Conservation (phyloP, 2,797 vertebrate genomes). For the Hippocampus kuda region DNA sequence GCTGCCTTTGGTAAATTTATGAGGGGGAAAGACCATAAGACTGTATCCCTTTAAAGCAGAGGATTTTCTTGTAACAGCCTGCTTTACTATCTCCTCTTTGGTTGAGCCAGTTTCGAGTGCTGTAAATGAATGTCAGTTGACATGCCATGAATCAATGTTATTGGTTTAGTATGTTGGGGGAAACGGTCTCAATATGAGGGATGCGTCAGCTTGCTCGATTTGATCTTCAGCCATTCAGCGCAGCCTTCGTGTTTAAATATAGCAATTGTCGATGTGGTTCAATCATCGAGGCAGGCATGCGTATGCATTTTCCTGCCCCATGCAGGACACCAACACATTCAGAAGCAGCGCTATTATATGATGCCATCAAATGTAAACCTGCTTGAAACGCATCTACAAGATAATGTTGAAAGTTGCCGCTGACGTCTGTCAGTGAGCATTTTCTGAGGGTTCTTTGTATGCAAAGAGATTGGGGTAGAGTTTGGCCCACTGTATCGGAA, state of each 20-base stretch:
- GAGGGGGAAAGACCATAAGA: neutral
- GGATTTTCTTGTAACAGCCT: constrained; percentile 29
- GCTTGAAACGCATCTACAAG: constrained; percentile 26
- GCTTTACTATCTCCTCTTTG: constrained; percentile 41
- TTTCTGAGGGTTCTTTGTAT: constrained; percentile 30
- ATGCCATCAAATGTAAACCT: constrained; percentile 34
- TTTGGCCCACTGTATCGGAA: neutral
- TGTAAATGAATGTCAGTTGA: constrained; percentile 57
- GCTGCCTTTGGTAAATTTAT: neutral
- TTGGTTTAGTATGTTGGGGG: constrained; percentile 64
- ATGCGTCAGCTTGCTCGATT: constrained; percentile 36
- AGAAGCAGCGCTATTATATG: constrained; percentile 18
- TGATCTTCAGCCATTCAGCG: constrained; percentile 34
- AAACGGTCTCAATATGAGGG: constrained; percentile 53
- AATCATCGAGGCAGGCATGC: neutral
- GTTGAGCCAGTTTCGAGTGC: constrained; percentile 43
- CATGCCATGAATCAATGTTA: constrained; percentile 66
- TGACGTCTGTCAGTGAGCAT: constrained; percentile 18
- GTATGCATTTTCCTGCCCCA: neutral
- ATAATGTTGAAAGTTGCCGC: constrained; percentile 18
- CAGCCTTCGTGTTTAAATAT: constrained; percentile 27
- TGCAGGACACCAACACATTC: constrained; percentile 5
- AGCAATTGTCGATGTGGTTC: neutral
- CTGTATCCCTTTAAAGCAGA: constrained; percentile 1
- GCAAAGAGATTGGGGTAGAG: neutral